Evolutionary conservation across 2,113 vertebrate genomes (phyloP).

Genomic region (Cryptomyrus ogoouensis): DNA sequence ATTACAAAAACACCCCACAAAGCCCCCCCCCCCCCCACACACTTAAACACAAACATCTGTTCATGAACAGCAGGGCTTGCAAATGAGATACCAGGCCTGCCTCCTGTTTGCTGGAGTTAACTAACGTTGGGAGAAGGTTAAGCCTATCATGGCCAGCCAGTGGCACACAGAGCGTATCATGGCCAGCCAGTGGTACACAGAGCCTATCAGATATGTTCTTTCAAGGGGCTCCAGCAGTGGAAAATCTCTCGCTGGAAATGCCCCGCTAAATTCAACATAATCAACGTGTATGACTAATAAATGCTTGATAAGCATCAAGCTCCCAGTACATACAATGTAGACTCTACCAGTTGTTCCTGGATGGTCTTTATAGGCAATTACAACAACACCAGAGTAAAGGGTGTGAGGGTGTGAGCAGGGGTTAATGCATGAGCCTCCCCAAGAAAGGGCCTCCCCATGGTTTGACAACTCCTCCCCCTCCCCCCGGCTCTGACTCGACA

Average conservation of each 20-base stretch:
- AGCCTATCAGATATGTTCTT: not conserved
- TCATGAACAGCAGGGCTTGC: not conserved
- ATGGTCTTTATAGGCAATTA: not conserved
- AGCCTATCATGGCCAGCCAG: not conserved
- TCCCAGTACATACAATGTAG: not conserved
- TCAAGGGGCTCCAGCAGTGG: not conserved
- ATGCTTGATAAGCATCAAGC: not conserved
- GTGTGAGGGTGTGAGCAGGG: no score
- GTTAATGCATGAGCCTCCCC: not conserved
- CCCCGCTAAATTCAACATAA: not conserved
- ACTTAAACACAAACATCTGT: not conserved
- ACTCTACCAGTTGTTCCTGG: not conserved
- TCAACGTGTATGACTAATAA: not conserved
- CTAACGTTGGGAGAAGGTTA: not conserved
- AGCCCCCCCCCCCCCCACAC: not conserved
- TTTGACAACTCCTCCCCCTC: not conserved
- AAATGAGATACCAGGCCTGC: not conserved
- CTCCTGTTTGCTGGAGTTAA: not conserved
- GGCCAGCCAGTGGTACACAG: not conserved
- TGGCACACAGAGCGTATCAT: not conserved
- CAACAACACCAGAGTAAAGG: not conserved
- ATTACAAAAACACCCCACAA: not conserved
- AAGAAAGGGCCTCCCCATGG: not conserved
- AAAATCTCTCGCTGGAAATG: not conserved
- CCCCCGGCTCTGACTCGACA: no score